Percentiles rank a stretch among this genome's conserved stretches.
Evolutionary conservation across 2,888 invertebrate species (phyloP).

Genomic region (Leuctra nigra): DNA sequence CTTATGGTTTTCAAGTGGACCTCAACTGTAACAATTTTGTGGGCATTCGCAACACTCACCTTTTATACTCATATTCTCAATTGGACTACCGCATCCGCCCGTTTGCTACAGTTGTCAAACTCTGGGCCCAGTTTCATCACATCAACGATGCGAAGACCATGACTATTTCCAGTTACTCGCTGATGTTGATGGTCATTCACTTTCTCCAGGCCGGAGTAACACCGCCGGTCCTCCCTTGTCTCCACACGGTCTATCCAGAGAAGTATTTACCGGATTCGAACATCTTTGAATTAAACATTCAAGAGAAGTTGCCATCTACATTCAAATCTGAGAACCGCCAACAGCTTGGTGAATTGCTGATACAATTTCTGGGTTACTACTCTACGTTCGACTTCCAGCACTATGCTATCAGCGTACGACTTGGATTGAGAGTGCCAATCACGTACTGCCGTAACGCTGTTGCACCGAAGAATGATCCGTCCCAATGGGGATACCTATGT

Average conservation of each 20-base stretch:
- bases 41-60: neutral
- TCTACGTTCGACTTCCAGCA: neutral
- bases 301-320: neutral
- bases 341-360: neutral
- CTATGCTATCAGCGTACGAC: neutral
- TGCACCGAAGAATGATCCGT: neutral
- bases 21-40: neutral
- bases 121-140: neutral
- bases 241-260: neutral
- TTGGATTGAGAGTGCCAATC: neutral
- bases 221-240: constrained; percentile 2
- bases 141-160: neutral
- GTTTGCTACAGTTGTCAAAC: neutral
- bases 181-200: neutral
- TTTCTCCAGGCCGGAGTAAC: neutral
- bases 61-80: neutral
- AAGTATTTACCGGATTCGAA: neutral
- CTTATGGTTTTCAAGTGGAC: neutral
- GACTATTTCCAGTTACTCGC: neutral
- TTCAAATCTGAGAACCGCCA: neutral
- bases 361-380: neutral
- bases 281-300: neutral
- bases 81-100: neutral
- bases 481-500: neutral
- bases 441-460: neutral